A percentile compares a stretch with the other conserved stretches of the same genome.
These are phyloP conservation scores for Peromyscus californicus DNA, from an alignment of 2,113 vertebrate species.

Conservation along the genomic window DNA sequence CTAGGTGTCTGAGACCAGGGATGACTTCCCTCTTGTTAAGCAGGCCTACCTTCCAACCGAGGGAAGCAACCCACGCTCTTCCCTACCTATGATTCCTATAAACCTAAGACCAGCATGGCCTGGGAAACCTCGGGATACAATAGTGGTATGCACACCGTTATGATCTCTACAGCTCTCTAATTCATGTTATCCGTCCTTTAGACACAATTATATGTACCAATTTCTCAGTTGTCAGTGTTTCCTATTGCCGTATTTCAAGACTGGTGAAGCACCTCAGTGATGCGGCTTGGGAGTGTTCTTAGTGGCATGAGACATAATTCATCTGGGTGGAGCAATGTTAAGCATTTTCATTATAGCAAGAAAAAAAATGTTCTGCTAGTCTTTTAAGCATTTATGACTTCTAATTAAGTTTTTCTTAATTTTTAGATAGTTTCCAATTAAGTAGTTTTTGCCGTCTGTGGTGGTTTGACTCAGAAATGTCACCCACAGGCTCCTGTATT, in stretches of 20 bases:
- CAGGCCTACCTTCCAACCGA: neutral
- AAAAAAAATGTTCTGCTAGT: neutral
- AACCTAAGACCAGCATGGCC: neutral
- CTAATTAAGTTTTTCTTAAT: neutral
- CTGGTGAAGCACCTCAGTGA: neutral
- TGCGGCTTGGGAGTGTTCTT: constrained; percentile 50
- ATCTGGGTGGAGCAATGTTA: neutral
- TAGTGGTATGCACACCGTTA: neutral
- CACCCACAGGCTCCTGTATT: neutral
- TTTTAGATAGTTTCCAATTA: neutral
- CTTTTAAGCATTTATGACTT: constrained; percentile 40
- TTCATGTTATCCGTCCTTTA: neutral
- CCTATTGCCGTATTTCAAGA: constrained; percentile 35
- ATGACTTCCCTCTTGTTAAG: neutral
- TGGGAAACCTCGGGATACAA: neutral
- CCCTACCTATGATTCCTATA: neutral
- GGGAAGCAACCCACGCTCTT: neutral
- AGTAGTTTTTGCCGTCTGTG: neutral
- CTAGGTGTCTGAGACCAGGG: neutral
- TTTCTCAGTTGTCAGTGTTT: neutral
- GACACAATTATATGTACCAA: constrained; percentile 21
- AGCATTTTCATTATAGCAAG: constrained; percentile 27
- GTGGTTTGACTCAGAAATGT: neutral
- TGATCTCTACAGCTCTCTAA: neutral
- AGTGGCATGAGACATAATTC: neutral